phyloP scores from a whole-genome alignment of 1,140 invertebrate species.

The Drosophila santomea region DNA sequence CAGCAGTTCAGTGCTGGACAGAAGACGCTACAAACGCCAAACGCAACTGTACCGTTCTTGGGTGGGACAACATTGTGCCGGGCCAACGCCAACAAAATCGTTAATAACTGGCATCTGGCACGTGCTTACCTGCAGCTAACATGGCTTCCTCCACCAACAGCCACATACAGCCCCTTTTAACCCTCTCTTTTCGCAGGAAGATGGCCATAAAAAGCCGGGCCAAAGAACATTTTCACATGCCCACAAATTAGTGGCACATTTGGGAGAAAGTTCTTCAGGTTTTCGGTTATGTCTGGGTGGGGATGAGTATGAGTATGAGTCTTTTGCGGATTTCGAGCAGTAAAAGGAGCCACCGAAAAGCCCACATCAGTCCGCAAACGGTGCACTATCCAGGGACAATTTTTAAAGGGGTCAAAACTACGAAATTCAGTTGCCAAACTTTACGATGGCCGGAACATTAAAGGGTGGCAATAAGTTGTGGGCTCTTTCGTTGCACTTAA shows the following conservation, averaged over 20 bases:
- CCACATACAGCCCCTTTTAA: not conserved
- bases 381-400: constrained; percentile 59
- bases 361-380: constrained; percentile 43
- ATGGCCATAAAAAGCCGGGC: constrained; percentile 40
- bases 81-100: constrained; percentile 45
- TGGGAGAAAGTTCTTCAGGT: constrained; percentile 47
- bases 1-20: constrained; percentile 24
- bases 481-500: not conserved
- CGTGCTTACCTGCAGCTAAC: constrained; percentile 49
- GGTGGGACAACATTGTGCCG: constrained; percentile 28
- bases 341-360: constrained; percentile 47
- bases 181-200: constrained; percentile 8
- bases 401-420: constrained; percentile 31
- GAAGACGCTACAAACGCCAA: constrained; percentile 2
- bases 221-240: constrained; percentile 54
- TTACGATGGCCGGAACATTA: not conserved
- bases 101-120: constrained; percentile 60
- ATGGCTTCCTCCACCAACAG: constrained; percentile 4
- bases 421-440: constrained; percentile 36
- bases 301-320: constrained; percentile 19
- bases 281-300: constrained; percentile 9
- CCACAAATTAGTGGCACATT: constrained; percentile 75
- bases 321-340: constrained; percentile 50
- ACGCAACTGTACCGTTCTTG: constrained; percentile 13
- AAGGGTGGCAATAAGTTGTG: constrained; percentile 13